These are phyloP conservation scores for Zonotrichia albicollis DNA, from an alignment of 2,797 vertebrate species.

Conservation along the genomic window DNA sequence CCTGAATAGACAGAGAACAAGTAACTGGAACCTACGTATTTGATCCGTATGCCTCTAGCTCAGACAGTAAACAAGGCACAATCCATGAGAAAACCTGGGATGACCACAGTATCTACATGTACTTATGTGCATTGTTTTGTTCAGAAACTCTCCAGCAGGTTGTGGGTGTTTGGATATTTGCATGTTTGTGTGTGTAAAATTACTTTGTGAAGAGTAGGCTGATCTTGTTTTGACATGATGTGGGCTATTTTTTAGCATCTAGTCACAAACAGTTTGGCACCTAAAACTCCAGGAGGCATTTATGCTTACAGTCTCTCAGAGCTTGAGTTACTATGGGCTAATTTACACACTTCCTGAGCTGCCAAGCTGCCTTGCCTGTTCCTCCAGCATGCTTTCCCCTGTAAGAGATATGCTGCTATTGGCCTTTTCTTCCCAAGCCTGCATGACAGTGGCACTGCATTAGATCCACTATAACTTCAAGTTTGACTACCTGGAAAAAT, in stretches of 20 bases:
- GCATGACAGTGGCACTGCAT: not conserved
- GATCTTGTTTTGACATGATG: not conserved
- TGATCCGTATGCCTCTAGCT: not conserved
- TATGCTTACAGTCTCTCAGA: not conserved
- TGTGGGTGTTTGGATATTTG: not conserved
- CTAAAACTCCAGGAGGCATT: not conserved
- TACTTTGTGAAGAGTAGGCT: not conserved
- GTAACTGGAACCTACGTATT: not conserved
- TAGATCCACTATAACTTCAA: not conserved
- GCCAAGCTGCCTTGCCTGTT: not conserved
- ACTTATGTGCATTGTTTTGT: not conserved
- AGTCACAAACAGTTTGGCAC: not conserved
- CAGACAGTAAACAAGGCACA: not conserved
- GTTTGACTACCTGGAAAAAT: not conserved
- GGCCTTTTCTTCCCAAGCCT: not conserved
- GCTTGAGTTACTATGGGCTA: not conserved
- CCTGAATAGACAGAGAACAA: conserved; percentile 17
- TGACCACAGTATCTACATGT: not conserved
- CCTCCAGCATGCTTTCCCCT: not conserved
- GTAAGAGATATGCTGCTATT: not conserved
- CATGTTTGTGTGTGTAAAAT: not conserved
- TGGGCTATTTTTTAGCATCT: not conserved
- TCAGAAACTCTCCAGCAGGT: not conserved
- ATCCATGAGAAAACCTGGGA: not conserved
- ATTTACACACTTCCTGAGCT: not conserved